These are phyloP conservation scores for Schmidtea mediterranea DNA, from an alignment of 1,140 invertebrate genomes.

Conservation along the genomic window DNA sequence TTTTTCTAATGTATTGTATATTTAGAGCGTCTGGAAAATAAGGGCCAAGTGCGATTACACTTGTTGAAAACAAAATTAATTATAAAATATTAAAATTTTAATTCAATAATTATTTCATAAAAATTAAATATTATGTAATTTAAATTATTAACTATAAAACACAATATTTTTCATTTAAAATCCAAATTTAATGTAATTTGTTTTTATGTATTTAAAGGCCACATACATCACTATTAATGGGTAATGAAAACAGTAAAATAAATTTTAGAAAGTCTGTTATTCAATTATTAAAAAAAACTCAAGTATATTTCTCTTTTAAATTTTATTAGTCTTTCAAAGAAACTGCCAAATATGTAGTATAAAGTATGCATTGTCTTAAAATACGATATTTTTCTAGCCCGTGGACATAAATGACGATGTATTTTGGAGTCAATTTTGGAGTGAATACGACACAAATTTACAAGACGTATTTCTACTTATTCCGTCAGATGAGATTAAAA, in stretches of 20 bases:
- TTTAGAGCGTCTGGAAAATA: too few species aligned
- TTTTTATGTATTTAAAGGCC: too few species aligned
- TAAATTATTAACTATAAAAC: too few species aligned
- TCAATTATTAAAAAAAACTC: slow-evolving; percentile 72
- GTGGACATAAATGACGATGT: slow-evolving; percentile 62
- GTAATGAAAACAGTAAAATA: slow-evolving; percentile 80
- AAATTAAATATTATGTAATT: too few species aligned
- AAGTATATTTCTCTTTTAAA: slow-evolving; percentile 33
- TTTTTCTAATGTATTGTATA: too few species aligned
- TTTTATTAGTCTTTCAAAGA: not conserved
- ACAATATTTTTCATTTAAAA: too few species aligned
- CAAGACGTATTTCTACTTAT: slow-evolving; percentile 94
- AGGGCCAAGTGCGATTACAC: too few species aligned
- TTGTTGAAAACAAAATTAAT: too few species aligned
- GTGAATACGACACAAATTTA: slow-evolving; percentile 61
- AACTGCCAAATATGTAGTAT: slow-evolving; percentile 11
- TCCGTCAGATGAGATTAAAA: slow-evolving; percentile 55
- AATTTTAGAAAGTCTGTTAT: slow-evolving; percentile 89
- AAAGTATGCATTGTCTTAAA: not conserved
- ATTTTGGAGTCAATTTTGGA: slow-evolving; percentile 98
- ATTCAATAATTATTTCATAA: too few species aligned
- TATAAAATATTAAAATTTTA: too few species aligned
- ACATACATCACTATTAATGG: too few species aligned
- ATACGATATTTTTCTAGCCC: slow-evolving; percentile 34
- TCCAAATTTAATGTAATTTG: too few species aligned